phyloP scores from a whole-genome alignment of 2,797 vertebrate species.

The Monodelphis domestica region DNA sequence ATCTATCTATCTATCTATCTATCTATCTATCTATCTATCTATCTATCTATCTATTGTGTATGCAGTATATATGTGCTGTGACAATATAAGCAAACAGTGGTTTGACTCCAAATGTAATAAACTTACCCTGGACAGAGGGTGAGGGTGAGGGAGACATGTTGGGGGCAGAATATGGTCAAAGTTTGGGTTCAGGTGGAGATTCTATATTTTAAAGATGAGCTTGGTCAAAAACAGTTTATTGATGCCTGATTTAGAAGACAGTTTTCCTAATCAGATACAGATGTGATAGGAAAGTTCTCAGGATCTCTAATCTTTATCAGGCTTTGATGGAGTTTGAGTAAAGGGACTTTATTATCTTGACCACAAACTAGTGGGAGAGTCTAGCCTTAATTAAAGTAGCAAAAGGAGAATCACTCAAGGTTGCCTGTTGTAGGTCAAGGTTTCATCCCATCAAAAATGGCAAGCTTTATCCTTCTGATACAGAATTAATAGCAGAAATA shows the following conservation, averaged over 20 bases:
- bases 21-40: no score
- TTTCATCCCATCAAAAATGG: neutral
- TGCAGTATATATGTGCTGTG: neutral
- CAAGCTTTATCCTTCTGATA: neutral
- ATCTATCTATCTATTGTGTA: no score
- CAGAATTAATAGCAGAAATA: neutral
- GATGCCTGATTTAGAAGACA: neutral
- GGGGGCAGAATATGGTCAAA: neutral
- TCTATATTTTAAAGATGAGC: neutral
- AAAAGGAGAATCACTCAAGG: neutral
- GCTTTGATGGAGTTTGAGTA: neutral
- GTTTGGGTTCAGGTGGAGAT: neutral
- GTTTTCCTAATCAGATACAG: neutral
- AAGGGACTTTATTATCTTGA: neutral
- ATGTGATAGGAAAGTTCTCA: neutral
- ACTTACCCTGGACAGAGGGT: neutral
- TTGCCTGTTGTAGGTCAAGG: neutral
- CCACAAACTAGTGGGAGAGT: neutral
- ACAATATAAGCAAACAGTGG: neutral
- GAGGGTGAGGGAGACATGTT: neutral
- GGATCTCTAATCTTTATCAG: neutral
- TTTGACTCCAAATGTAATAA: neutral
- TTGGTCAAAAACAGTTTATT: neutral
- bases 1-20: no score
- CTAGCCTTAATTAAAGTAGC: neutral